Conservation (phyloP, 1,140 invertebrate genomes). For the Gyrodactylus salaris region DNA sequence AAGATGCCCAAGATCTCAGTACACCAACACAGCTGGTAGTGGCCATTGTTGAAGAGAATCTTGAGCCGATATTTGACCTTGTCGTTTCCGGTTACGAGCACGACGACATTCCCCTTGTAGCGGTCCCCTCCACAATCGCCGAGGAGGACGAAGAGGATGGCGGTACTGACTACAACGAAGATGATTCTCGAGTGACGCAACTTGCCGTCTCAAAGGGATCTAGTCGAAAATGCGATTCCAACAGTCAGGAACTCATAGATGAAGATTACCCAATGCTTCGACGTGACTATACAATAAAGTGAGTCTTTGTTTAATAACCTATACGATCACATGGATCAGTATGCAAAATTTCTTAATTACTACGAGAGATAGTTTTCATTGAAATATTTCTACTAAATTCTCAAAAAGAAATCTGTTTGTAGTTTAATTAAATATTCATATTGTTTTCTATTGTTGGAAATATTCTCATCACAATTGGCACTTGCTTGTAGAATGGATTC, state of each 20-base stretch:
- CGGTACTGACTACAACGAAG: background rate
- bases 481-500: too few relatives aligned
- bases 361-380: background rate
- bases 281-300: background rate
- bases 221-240: background rate
- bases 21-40: too few relatives aligned
- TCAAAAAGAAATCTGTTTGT: too few relatives aligned
- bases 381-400: background rate
- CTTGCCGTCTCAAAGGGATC: background rate
- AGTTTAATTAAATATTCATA: too few relatives aligned
- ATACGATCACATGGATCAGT: background rate
- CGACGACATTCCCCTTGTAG: background rate
- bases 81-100: background rate
- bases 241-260: background rate
- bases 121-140: background rate
- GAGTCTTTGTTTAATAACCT: too few relatives aligned
- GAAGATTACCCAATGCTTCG: constrained; percentile 3
- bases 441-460: too few relatives aligned
- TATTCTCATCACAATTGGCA: too few relatives aligned
- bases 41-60: background rate
- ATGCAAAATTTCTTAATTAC: background rate
- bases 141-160: background rate
- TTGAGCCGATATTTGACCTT: background rate
- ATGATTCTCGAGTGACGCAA: background rate
- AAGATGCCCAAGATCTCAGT: too few relatives aligned